Percentiles rank a stretch among this genome's conserved stretches.
phyloP scores from a whole-genome alignment of 2,113 vertebrate genomes.

The Austrofundulus limnaeus region DNA sequence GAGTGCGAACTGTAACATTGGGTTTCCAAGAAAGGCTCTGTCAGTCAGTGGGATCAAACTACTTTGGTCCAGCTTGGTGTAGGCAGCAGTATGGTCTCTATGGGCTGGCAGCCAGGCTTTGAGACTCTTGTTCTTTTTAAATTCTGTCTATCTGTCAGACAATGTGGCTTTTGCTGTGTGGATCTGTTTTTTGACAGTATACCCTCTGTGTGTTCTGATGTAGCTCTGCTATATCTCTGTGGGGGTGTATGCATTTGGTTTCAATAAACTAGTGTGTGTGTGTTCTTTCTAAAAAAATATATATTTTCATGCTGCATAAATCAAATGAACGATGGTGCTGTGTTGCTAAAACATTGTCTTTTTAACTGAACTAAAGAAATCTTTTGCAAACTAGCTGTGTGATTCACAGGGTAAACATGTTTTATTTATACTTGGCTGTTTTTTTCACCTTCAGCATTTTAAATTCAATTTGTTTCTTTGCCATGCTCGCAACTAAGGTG shows the following conservation, averaged over 20 bases:
- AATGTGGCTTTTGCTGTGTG: conserved; percentile 31
- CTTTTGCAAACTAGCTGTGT: conserved; percentile 17
- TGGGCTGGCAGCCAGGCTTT: conserved; percentile 31
- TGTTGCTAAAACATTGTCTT: conserved; percentile 33
- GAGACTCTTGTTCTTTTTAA: conserved; percentile 41
- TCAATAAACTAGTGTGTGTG: conserved; percentile 29
- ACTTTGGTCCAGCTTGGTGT: conserved; percentile 34
- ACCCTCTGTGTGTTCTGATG: conserved; percentile 33
- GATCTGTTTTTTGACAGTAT: conserved; percentile 41
- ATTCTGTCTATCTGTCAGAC: conserved; percentile 46
- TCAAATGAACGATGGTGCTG: conserved; percentile 30
- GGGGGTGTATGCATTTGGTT: conserved; percentile 39
- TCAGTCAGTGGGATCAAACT: conserved; percentile 22
- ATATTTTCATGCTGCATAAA: conserved; percentile 31
- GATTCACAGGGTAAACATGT: conserved; percentile 24
- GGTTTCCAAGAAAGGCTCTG: conserved; percentile 15
- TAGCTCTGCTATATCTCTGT: conserved; percentile 21
- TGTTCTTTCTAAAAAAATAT: conserved; percentile 10
- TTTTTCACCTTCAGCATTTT: conserved; percentile 13
- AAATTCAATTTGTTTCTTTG: not conserved
- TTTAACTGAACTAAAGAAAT: conserved; percentile 25
- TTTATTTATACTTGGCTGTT: conserved; percentile 6
- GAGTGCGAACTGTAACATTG: not conserved
- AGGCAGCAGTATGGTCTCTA: conserved; percentile 34
- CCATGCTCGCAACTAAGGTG: not conserved